Evolutionary conservation across 2,797 vertebrate genomes (phyloP).

Genomic region (Nothura maculosa): DNA sequence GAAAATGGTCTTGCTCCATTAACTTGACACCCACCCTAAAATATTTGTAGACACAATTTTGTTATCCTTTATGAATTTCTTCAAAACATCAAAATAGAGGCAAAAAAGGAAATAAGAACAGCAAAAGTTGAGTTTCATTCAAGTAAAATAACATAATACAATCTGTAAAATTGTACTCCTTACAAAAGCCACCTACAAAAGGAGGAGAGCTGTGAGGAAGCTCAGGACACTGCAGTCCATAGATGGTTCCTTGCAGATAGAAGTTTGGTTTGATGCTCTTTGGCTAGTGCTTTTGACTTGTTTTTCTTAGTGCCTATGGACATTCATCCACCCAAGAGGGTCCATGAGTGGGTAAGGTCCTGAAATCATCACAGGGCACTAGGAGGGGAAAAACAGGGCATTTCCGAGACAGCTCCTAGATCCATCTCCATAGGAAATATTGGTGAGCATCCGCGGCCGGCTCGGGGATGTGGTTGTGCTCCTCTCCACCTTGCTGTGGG

Average conservation of each 20-base stretch:
- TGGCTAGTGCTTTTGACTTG: not conserved
- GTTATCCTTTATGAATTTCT: not conserved
- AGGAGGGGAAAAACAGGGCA: not conserved
- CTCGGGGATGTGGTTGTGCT: too few relatives aligned
- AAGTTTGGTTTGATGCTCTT: not conserved
- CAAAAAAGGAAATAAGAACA: too few relatives aligned
- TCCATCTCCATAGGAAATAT: not conserved
- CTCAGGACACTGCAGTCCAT: not conserved
- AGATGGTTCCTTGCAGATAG: not conserved
- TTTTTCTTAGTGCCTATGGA: not conserved
- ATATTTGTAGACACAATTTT: too few relatives aligned
- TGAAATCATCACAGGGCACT: not conserved
- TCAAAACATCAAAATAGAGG: too few relatives aligned
- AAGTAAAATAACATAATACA: conserved; percentile 33
- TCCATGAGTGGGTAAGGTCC: not conserved
- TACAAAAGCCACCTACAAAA: conserved; percentile 26
- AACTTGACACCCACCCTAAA: too few relatives aligned
- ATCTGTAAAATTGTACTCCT: conserved; percentile 56
- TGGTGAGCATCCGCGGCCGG: not conserved
- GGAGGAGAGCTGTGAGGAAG: not conserved
- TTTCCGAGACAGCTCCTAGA: not conserved
- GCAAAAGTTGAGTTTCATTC: conserved; percentile 32
- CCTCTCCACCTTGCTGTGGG: too few relatives aligned
- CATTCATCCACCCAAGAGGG: not conserved
- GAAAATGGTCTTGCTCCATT: too few relatives aligned